A percentile compares a stretch with the other conserved stretches of the same genome.
Evolutionary conservation across 2,888 invertebrate species (phyloP).

Genomic region (Autographa pulchrina): DNA sequence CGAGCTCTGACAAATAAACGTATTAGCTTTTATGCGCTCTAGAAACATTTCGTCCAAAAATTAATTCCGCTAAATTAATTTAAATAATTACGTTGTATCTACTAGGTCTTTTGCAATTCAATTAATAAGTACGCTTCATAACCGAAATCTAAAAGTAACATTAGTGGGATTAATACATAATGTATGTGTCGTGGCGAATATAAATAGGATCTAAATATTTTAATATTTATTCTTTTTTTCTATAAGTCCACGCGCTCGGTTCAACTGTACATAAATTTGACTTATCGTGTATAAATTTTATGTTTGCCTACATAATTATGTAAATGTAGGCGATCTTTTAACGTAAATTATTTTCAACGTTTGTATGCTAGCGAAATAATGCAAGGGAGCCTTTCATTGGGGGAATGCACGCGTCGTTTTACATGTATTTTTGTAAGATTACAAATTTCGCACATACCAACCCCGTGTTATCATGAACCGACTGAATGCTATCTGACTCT

Average conservation of each 20-base stretch:
- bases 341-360: conserved; percentile 83
- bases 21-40: conserved; percentile 78
- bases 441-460: conserved; percentile 67
- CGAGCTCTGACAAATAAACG: conserved; percentile 81
- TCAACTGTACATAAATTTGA: conserved; percentile 81
- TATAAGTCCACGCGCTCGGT: conserved; percentile 71
- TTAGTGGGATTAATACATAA: conserved; percentile 33
- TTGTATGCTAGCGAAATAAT: conserved; percentile 77
- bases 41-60: conserved; percentile 47
- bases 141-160: conserved; percentile 19
- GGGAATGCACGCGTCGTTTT: conserved; percentile 74
- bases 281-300: conserved; percentile 86
- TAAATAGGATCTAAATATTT: conserved; percentile 59
- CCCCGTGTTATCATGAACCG: conserved; percentile 50
- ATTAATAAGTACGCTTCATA: conserved; percentile 23
- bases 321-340: conserved; percentile 81
- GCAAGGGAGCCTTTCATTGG: conserved; percentile 79
- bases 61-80: conserved; percentile 47
- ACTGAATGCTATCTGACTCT: conserved; percentile 25
- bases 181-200: conserved; percentile 23
- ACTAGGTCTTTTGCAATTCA: conserved; percentile 24
- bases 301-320: conserved; percentile 85
- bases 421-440: conserved; percentile 76
- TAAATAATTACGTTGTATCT: conserved; percentile 39
- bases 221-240: conserved; percentile 58